Conservation (phyloP, 2,113 vertebrate species). For the Anarhynchus alexandrinus region DNA sequence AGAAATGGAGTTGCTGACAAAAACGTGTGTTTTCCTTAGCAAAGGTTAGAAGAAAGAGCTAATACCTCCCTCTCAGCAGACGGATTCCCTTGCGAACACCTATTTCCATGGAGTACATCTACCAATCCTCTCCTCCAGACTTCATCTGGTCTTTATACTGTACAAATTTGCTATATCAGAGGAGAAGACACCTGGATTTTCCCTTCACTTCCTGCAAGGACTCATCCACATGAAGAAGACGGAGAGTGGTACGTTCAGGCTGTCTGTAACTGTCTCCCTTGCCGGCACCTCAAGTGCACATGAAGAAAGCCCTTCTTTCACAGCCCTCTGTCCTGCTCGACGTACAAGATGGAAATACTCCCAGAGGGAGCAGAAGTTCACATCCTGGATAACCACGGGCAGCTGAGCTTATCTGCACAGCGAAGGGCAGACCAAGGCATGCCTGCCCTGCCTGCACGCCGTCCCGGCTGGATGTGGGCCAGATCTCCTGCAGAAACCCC, state of each 20-base stretch:
- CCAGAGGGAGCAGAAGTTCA: background rate
- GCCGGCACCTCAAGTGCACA: accelerated
- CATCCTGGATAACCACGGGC: background rate
- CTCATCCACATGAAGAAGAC: background rate
- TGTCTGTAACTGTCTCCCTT: background rate
- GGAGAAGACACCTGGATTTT: background rate
- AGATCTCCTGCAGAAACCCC: background rate
- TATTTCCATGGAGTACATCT: background rate
- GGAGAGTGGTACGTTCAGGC: accelerated
- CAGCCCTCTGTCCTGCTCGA: background rate
- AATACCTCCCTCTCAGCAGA: background rate
- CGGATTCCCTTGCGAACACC: background rate
- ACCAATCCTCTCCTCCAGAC: background rate
- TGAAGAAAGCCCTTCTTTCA: background rate
- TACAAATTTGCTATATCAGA: background rate
- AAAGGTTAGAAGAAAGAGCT: background rate
- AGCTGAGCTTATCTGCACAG: background rate
- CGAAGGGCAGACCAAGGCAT: background rate
- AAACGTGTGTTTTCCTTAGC: accelerated
- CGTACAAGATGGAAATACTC: background rate
- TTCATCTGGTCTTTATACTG: background rate
- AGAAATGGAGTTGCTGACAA: background rate
- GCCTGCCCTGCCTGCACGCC: background rate
- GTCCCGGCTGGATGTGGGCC: background rate
- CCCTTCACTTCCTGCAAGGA: background rate